Evolutionary conservation across 2,888 invertebrate species (phyloP).

Genomic region (Luperina testacea): DNA sequence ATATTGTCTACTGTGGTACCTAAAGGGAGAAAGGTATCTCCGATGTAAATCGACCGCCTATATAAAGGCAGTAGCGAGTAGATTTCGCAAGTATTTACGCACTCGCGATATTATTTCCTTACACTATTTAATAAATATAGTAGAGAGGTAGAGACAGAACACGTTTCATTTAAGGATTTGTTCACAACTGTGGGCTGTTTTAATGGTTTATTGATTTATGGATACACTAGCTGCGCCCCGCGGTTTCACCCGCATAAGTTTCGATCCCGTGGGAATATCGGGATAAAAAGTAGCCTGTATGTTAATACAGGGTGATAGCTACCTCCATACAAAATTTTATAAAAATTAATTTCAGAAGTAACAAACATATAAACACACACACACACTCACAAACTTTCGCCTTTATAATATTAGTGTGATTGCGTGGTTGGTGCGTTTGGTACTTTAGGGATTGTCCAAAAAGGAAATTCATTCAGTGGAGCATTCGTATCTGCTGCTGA

Average conservation of each 20-base stretch:
- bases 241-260: too few species aligned
- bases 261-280: too few species aligned
- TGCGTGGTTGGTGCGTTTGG: not conserved
- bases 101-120: conserved; percentile 51
- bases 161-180: conserved; percentile 41
- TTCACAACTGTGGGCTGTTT: conserved; percentile 14
- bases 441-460: not conserved
- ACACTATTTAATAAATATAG: conserved; percentile 48
- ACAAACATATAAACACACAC: too few species aligned
- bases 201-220: conserved; percentile 25
- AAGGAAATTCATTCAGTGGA: conserved; percentile 2
- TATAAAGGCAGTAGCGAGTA: conserved; percentile 15
- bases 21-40: conserved; percentile 35
- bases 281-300: too few species aligned
- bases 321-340: too few species aligned
- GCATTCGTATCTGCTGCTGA: not conserved
- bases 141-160: conserved; percentile 30
- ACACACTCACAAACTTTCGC: too few species aligned
- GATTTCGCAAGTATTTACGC: conserved; percentile 50
- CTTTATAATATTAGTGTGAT: not conserved
- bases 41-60: conserved; percentile 34
- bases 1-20: not conserved
- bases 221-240: not conserved
- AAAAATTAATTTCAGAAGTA: too few species aligned
- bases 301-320: too few species aligned